Conservation (phyloP, 35 echinoderm and acorn worm genomes). For the Apostichopus parvimensis region DNA sequence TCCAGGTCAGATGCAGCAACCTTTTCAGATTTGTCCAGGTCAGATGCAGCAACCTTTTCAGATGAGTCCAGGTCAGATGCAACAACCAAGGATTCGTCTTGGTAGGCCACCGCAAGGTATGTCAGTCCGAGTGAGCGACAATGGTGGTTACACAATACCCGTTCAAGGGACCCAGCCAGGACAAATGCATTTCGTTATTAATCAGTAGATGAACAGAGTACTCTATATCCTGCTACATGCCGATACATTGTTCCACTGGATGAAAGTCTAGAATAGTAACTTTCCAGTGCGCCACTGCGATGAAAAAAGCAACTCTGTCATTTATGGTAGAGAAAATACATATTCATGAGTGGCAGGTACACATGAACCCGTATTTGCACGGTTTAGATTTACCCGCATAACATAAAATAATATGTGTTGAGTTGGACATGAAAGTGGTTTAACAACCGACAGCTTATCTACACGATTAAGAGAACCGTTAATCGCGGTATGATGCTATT, state of each 20-base stretch:
- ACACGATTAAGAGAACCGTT: no score
- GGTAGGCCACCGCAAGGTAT: background rate
- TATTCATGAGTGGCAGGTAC: no score
- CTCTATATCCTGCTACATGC: background rate
- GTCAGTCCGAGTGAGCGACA: constrained; percentile 19
- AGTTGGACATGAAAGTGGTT: no score
- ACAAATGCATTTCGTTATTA: constrained; percentile 41
- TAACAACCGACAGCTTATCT: no score
- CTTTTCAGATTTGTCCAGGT: constrained; percentile 18
- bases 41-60: constrained; percentile 6
- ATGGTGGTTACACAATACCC: background rate
- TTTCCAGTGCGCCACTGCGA: no score
- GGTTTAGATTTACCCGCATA: no score
- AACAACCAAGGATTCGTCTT: constrained; percentile 32
- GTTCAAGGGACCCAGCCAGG: constrained; percentile 26
- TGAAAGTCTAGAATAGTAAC: no score
- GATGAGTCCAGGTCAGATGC: constrained; percentile 4
- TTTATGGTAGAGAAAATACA: no score
- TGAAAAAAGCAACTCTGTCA: no score
- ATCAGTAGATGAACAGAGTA: constrained; percentile 6
- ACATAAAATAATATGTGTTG: no score
- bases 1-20: constrained; percentile 7
- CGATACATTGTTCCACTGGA: background rate
- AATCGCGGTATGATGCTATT: no score
- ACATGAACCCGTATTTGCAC: no score